Evolutionary conservation across 2,797 vertebrate species (phyloP).

Genomic region (Dromococcyx pavoninus): DNA sequence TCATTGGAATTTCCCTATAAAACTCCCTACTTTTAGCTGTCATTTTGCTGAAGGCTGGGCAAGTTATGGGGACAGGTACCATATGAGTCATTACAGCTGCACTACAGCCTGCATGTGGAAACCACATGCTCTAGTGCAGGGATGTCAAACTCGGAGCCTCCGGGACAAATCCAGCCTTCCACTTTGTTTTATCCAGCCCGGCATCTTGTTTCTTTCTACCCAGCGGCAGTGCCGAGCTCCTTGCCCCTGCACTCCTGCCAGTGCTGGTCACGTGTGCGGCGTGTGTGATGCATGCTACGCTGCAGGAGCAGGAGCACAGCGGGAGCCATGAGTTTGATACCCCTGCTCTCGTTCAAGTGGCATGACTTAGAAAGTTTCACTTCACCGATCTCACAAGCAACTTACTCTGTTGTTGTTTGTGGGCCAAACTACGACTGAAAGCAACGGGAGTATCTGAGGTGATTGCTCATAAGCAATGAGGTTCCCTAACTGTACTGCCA

Average conservation of each 20-base stretch:
- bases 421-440: neutral
- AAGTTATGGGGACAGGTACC: neutral
- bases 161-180: no score
- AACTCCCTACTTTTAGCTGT: neutral
- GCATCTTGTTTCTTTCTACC: no score
- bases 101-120: neutral
- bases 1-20: neutral
- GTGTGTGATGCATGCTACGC: no score
- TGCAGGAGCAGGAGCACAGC: no score
- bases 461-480: neutral
- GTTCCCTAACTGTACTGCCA: neutral
- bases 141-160: no score
- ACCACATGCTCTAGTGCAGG: accelerated
- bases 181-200: no score
- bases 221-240: no score
- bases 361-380: neutral
- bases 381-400: neutral
- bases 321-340: no score
- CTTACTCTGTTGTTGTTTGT: neutral
- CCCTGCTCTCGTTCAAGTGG: neutral
- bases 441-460: neutral
- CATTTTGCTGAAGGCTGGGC: neutral
- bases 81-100: neutral
- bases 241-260: no score
- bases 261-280: no score